Base-by-base conservation (phyloP, 1,140 invertebrate species). In the Pararge aegeria region DNA sequence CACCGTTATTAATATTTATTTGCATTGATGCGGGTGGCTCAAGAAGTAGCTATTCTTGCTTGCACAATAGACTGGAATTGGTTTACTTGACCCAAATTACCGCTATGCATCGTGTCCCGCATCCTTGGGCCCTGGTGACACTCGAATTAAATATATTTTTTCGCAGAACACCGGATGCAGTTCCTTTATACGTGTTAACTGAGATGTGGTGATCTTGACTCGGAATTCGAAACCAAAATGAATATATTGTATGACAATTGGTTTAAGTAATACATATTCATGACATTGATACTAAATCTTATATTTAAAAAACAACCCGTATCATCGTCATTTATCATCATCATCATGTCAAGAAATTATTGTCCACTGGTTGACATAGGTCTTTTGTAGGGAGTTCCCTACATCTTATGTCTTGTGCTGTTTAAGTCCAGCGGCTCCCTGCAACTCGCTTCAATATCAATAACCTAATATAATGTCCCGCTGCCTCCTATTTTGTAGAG, bases 81-180 rank as follows among this genome's bases (percentile, higher is more conserved):
- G 73, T 66, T 68, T 82, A 83, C 81, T 84, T 83, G 71, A 68
- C 69, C 75, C 74, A 85, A 88, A 88, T 89, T 86, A 85, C 78
- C 82, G 69, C 64, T 78, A 83, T 81, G 20, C 42, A 46, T 46
- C 27, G 29, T 13, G 64, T 66, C 86, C 86, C 83, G 86, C 86
- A 89, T 89, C 75, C 74, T 83, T 76, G 58, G 30, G 55, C 64
- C 59, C 62, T 49, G 53, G 64, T 37, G 65, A 59, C 16, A 61
- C 49, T 55, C 55, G n/a, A 66, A 66, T 66, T 69, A 61, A 64
- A 53, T 62, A 54, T 61, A 59, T 64, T 51, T 67, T 64, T 71
- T 68, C 60, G 67, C 70, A 68, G 64, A 70, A 66, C 20, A 58
- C 61, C 72, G 72, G 72, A 74, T 58, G 61, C 58, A 18, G 18